Percentiles rank a stretch among this genome's conserved stretches.
These are phyloP conservation scores for Todiramphus saurophagus DNA, from an alignment of 2,113 vertebrate genomes.

Conservation along the genomic window DNA sequence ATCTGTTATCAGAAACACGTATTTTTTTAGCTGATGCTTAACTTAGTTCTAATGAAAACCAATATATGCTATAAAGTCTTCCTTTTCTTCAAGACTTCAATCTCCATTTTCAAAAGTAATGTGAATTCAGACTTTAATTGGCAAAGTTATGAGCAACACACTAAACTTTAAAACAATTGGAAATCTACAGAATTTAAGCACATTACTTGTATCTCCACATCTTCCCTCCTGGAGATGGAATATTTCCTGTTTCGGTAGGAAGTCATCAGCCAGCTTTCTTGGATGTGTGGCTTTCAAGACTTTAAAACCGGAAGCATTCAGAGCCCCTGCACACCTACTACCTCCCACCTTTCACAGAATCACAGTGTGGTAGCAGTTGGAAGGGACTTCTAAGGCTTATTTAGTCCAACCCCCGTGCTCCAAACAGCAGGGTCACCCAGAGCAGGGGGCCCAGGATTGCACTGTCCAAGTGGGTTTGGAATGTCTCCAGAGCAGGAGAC, in stretches of 20 bases:
- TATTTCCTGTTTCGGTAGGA: background rate
- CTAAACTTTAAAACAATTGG: background rate
- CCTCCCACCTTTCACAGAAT: no score
- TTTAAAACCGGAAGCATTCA: background rate
- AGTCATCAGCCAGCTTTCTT: background rate
- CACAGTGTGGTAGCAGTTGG: background rate
- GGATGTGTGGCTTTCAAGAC: background rate
- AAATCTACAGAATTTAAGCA: background rate
- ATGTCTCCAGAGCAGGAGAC: background rate
- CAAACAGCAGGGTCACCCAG: background rate
- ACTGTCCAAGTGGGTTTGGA: background rate
- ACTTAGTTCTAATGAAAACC: background rate
- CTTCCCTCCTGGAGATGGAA: background rate
- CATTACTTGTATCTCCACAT: background rate
- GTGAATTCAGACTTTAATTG: background rate
- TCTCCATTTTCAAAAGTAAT: background rate
- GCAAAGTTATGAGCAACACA: background rate
- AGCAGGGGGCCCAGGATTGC: background rate
- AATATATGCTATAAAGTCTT: background rate
- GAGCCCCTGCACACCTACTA: fast-evolving
- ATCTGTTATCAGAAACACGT: background rate
- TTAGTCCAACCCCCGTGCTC: background rate
- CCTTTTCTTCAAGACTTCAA: background rate
- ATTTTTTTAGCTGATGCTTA: background rate
- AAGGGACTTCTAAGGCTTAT: background rate